Conservation (phyloP, 2,113 vertebrate genomes). For the Aegotheles bennettii region DNA sequence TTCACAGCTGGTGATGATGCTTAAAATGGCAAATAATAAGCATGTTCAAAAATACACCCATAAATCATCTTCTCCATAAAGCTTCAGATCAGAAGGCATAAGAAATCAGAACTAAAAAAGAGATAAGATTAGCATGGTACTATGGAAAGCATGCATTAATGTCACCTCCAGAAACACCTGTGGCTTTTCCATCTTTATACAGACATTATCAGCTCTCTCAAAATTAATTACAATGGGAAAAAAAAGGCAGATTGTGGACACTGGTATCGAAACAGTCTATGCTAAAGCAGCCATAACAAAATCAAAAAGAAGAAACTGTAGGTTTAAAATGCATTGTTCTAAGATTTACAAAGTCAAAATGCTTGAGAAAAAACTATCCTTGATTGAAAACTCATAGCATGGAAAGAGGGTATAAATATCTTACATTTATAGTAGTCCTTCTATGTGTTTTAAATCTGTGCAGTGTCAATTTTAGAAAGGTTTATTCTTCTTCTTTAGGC, state of each 20-base stretch:
- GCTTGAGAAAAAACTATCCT: background rate
- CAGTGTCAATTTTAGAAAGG: constrained; percentile 2
- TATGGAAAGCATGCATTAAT: background rate
- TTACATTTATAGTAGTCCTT: background rate
- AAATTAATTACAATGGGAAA: background rate
- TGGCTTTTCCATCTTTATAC: background rate
- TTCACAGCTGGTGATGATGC: constrained; percentile 35
- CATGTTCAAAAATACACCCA: background rate
- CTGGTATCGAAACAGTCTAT: background rate
- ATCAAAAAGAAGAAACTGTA: background rate
- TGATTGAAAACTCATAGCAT: background rate
- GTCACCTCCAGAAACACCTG: background rate
- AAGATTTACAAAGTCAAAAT: background rate
- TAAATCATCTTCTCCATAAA: background rate
- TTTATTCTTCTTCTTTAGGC: background rate
- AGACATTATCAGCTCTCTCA: background rate
- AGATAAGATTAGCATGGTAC: background rate
- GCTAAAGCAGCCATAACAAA: background rate
- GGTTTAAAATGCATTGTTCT: background rate
- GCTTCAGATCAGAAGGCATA: background rate
- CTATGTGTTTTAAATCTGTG: background rate
- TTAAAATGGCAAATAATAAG: background rate
- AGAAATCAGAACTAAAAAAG: background rate
- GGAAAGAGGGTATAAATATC: background rate
- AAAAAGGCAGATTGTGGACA: background rate